These are phyloP conservation scores for Cosmia pyralina DNA, from an alignment of 2,888 invertebrate genomes.

Conservation along the genomic window DNA sequence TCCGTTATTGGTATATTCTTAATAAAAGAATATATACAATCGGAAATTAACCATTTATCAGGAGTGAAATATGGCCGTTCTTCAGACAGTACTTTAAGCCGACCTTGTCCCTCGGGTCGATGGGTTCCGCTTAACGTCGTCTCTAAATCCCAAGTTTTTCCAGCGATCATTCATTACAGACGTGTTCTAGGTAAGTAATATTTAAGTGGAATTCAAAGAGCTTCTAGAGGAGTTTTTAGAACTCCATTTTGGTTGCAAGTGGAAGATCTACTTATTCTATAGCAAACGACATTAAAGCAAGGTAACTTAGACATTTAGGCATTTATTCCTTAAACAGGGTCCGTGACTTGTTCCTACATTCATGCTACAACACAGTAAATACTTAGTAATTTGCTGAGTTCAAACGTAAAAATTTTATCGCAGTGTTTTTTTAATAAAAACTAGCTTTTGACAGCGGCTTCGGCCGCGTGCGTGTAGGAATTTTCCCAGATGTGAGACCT, in stretches of 20 bases:
- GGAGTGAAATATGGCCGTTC: slow-evolving; percentile 27
- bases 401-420: neutral
- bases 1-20: neutral
- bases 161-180: slow-evolving; percentile 41
- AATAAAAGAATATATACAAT: neutral
- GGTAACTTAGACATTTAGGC: neutral
- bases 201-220: neutral
- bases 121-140: slow-evolving; percentile 24
- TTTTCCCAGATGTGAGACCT: too few species aligned
- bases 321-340: neutral
- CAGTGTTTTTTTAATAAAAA: too few species aligned
- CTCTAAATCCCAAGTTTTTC: slow-evolving; percentile 33
- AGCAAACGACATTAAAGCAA: neutral
- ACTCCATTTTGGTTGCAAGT: slow-evolving; percentile 12
- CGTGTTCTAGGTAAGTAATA: slow-evolving; percentile 23
- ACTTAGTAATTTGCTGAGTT: neutral
- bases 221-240: slow-evolving; percentile 3
- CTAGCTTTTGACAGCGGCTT: too few species aligned
- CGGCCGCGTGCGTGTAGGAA: too few species aligned
- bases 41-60: slow-evolving; percentile 6
- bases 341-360: neutral
- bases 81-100: slow-evolving; percentile 34
- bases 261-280: neutral
- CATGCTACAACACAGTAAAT: neutral
- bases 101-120: slow-evolving; percentile 20